Evolutionary conservation across 2,113 vertebrate species (phyloP), one percentile per base, ranked within the genome.

Genomic region (Dasyornis broadbenti): DNA sequence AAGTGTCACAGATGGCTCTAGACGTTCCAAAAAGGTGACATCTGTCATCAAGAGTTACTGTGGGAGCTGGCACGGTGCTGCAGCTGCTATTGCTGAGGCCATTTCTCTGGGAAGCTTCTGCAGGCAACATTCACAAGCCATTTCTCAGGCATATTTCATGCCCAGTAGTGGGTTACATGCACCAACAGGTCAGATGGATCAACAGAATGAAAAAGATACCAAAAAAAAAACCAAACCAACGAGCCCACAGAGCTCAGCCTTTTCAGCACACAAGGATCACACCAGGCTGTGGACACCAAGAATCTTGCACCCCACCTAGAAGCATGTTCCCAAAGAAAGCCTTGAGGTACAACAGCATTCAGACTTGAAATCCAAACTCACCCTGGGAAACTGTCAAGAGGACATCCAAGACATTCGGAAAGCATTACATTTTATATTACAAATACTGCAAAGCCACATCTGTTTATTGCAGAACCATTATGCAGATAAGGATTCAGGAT

Each of bases 11-110:
- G 80, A 92, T 71, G 79, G 93, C 80, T 89, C 72, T 93, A 87
- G 66, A 92, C 47, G 7, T 64, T 93, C 82, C 91, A 92, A 45
- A 94, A 64, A 94, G 89, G 89, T 90, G 96, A 89, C 91, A 94
- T 90, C 89, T 97, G 94, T 94, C 95, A 95, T 76, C 63, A 53
- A 39, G 94, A 71, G 89, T 85, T 92, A 94, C 91, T 64, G 89
- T 68, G 89, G 83, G 86, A 91, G 90, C 57, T 91, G 88, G 86
- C 89, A 83, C 2, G 2, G 61, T 64, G 86, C 69, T 85, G 71
- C 91, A 64, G 54, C 17, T 10, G 85, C 66, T 86, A 77, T 37
- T 15, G 10, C 82, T 33, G 76, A 87, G 72, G 65, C 65, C 66
- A 35, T 64, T 93, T 77, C 86, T 72, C 23, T 45, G 60, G 79